These are phyloP conservation scores for Diplodus puntazzo DNA, from an alignment of 2,797 vertebrate genomes.

Conservation along the genomic window DNA sequence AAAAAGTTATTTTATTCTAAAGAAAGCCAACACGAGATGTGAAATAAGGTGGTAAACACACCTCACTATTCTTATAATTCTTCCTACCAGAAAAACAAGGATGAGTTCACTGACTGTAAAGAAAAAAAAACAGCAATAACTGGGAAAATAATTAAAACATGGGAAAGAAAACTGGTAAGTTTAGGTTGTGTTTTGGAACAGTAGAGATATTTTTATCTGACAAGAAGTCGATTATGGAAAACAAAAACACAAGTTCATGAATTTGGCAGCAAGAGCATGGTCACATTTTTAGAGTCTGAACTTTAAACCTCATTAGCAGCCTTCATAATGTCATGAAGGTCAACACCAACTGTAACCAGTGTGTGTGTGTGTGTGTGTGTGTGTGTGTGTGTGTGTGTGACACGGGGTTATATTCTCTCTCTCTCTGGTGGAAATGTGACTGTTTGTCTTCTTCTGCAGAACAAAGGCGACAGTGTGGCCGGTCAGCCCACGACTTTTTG, in stretches of 20 bases:
- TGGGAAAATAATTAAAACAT: no score
- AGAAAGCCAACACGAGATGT: background rate
- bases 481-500: constrained; percentile 61
- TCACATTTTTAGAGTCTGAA: constrained; percentile 17
- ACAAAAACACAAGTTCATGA: background rate
- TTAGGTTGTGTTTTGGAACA: background rate
- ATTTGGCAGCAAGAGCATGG: background rate
- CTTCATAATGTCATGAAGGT: constrained; percentile 39
- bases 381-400: constrained; percentile 24
- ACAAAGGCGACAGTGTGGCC: constrained; percentile 73
- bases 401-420: constrained; percentile 25
- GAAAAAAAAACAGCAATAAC: no score
- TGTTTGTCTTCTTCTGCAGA: constrained; percentile 54
- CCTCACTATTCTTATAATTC: background rate
- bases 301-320: constrained; percentile 23
- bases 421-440: constrained; percentile 41
- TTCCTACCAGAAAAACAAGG: background rate
- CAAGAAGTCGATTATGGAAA: background rate
- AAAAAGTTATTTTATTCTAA: no score
- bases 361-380: constrained; percentile 30
- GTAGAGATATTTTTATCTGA: background rate
- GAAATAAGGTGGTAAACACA: background rate
- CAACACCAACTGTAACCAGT: constrained; percentile 22
- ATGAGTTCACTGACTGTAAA: no score
- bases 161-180: background rate